Evolutionary conservation across 2,797 vertebrate species (phyloP).

Genomic region (Pampus argenteus): DNA sequence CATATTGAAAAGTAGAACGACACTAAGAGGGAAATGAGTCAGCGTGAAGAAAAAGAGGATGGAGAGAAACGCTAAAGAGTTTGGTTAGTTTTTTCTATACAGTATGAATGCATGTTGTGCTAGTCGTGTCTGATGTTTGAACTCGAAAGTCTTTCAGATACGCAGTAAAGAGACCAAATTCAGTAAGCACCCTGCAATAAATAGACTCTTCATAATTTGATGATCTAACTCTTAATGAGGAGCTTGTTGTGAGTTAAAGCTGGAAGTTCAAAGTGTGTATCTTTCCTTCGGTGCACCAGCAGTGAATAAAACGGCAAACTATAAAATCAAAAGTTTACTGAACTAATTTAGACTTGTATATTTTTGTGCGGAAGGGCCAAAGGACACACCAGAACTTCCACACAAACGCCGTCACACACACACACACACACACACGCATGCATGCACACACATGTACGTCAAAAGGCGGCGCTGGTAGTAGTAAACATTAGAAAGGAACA

Average conservation of each 20-base stretch:
- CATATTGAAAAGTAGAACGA: conserved; percentile 10
- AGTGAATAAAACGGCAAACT: conserved; percentile 51
- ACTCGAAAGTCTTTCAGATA: background rate
- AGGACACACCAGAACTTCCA: conserved; percentile 78
- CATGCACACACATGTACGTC: conserved; percentile 22
- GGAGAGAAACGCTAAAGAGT: conserved; percentile 33
- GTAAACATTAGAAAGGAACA: conserved; percentile 83
- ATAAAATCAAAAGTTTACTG: conserved; percentile 81
- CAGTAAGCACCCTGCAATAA: background rate
- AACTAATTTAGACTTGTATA: conserved; percentile 83
- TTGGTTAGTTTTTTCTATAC: background rate
- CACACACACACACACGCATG: conserved; percentile 9
- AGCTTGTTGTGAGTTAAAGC: conserved; percentile 2
- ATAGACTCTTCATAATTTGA: background rate
- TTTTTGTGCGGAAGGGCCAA: conserved; percentile 80
- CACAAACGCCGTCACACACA: conserved; percentile 28
- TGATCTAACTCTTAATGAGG: background rate
- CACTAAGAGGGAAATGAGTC: conserved; percentile 19
- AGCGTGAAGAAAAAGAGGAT: conserved; percentile 24
- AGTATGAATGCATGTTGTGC: background rate
- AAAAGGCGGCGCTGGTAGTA: conserved; percentile 67
- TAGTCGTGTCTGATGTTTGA: background rate
- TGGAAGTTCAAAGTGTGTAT: conserved; percentile 26
- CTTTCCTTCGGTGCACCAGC: conserved; percentile 32
- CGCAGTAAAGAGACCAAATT: background rate